These are phyloP conservation scores for Rhinolophus sinicus DNA, from an alignment of 2,113 vertebrate genomes.

Conservation along the genomic window DNA sequence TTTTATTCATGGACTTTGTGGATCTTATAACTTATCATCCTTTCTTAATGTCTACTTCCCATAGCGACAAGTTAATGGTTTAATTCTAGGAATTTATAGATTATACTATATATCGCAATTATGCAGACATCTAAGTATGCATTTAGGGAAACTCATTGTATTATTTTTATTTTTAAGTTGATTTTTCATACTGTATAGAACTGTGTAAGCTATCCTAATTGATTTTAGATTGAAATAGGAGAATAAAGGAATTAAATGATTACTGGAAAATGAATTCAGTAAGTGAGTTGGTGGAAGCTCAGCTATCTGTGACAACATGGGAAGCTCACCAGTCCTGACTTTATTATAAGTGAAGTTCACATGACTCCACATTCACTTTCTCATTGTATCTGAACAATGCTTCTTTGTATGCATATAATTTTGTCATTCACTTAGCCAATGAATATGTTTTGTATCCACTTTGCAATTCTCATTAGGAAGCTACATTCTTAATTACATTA, in stretches of 20 bases:
- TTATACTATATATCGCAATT: background rate
- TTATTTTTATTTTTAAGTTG: background rate
- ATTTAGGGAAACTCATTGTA: background rate
- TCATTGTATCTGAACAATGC: background rate
- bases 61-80: background rate
- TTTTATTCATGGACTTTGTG: background rate
- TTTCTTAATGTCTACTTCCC: background rate
- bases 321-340: background rate
- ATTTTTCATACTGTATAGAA: background rate
- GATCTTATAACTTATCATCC: background rate
- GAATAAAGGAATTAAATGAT: background rate
- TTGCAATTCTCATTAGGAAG: background rate
- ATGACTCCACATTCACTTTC: background rate
- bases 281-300: background rate
- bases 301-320: background rate
- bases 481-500: background rate
- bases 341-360: background rate
- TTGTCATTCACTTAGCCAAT: background rate
- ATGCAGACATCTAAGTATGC: background rate
- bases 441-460: background rate
- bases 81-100: background rate
- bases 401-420: background rate
- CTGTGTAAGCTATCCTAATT: background rate
- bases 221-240: background rate
- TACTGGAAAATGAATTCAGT: background rate